Conservation (phyloP, 2,113 vertebrate species). For the Dascyllus trimaculatus region DNA sequence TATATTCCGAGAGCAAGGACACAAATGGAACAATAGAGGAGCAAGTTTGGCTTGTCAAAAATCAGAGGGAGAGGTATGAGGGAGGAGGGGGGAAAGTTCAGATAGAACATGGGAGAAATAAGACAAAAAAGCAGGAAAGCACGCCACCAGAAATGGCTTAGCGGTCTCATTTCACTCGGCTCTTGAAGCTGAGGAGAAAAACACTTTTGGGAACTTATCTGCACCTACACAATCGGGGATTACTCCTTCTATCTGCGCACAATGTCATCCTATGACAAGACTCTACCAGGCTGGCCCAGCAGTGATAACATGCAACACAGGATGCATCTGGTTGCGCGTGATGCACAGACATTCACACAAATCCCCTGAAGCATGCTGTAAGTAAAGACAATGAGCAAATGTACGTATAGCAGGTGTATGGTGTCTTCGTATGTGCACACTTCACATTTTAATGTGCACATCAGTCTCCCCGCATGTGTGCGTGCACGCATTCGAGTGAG, state of each 20-base stretch:
- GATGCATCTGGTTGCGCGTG: conserved; percentile 21
- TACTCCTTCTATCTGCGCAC: conserved; percentile 55
- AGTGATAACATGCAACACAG: conserved; percentile 51
- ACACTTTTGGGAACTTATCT: conserved; percentile 60
- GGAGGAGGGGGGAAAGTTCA: conserved; percentile 23
- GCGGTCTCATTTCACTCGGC: conserved; percentile 47
- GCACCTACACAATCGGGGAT: conserved; percentile 73
- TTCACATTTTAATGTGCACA: not conserved
- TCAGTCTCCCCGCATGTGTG: conserved; percentile 9
- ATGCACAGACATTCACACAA: conserved; percentile 11
- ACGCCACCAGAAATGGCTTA: conserved; percentile 65
- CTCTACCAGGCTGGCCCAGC: conserved; percentile 47
- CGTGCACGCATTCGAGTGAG: conserved; percentile 20
- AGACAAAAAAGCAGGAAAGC: conserved; percentile 6
- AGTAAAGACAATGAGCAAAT: conserved; percentile 12
- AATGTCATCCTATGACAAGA: conserved; percentile 49
- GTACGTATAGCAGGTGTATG: not conserved
- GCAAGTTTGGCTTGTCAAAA: conserved; percentile 62
- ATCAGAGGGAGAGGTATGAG: conserved; percentile 49
- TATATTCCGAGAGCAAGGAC: conserved; percentile 50
- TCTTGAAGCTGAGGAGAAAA: conserved; percentile 58
- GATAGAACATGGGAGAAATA: conserved; percentile 40
- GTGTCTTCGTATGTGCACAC: conserved; percentile 3
- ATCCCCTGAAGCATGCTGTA: conserved; percentile 19
- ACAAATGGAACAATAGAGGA: conserved; percentile 62